phyloP scores from a whole-genome alignment of 2,888 invertebrate species.

The Lottia scabra region DNA sequence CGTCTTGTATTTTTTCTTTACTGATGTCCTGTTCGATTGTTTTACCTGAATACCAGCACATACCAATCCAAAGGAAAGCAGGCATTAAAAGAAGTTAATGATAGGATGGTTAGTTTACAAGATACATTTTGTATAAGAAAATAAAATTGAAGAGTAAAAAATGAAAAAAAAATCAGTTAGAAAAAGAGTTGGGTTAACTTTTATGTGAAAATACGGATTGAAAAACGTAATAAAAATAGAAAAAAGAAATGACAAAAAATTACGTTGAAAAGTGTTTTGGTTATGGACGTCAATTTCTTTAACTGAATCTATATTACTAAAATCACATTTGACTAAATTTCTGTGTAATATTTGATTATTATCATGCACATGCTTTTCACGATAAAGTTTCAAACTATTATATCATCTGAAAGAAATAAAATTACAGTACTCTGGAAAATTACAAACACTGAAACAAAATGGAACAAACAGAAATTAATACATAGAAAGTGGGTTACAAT shows the following conservation, averaged over 20 bases:
- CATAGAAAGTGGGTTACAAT: too few relatives aligned
- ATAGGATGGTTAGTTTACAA: constrained; percentile 22
- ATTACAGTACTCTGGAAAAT: too few relatives aligned
- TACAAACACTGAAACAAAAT: too few relatives aligned
- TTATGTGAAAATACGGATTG: too few relatives aligned
- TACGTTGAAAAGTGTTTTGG: too few relatives aligned
- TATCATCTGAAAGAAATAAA: too few relatives aligned
- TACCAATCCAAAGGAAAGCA: constrained; percentile 38
- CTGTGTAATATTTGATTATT: neutral
- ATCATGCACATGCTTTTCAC: neutral
- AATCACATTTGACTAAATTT: too few relatives aligned
- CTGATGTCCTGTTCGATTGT: constrained; percentile 8
- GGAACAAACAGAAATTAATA: too few relatives aligned
- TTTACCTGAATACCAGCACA: constrained; percentile 34
- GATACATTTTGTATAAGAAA: constrained; percentile 7
- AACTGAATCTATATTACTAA: too few relatives aligned
- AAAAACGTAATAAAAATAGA: too few relatives aligned
- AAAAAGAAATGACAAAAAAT: too few relatives aligned
- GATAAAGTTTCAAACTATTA: neutral
- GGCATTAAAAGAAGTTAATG: constrained; percentile 36
- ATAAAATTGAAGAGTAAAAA: constrained; percentile 5
- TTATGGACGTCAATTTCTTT: too few relatives aligned
- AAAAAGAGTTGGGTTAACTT: neutral
- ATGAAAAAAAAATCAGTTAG: constrained; percentile 12
- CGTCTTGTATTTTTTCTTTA: constrained; percentile 2